These are phyloP conservation scores for Drosophila rufa DNA, from an alignment of 1,140 invertebrate genomes.

Conservation along the genomic window DNA sequence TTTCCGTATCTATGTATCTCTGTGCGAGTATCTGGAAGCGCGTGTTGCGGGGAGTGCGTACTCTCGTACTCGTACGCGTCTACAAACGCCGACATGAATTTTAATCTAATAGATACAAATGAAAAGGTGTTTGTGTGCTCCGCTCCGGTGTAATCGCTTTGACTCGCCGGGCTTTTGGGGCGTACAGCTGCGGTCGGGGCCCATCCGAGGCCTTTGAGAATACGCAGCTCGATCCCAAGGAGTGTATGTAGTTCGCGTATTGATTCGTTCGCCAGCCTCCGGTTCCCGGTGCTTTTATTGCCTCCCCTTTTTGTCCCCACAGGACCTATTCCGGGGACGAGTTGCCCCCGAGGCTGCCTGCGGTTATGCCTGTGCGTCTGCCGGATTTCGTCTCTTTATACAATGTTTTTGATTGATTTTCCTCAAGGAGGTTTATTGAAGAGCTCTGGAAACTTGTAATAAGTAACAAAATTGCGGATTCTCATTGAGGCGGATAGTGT, in stretches of 20 bases:
- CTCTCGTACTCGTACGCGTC: conserved; percentile 32
- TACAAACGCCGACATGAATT: conserved; percentile 77
- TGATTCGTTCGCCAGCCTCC: conserved; percentile 40
- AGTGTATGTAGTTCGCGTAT: conserved; percentile 33
- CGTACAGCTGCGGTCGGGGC: conserved; percentile 17
- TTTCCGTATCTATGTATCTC: conserved; percentile 47
- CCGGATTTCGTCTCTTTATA: conserved; percentile 62
- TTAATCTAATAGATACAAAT: conserved; percentile 85
- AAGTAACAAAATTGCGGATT: conserved; percentile 33
- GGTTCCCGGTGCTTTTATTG: conserved; percentile 33
- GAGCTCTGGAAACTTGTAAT: conserved; percentile 42
- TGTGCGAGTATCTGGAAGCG: conserved; percentile 43
- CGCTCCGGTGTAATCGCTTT: conserved; percentile 66
- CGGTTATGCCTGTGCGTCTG: conserved; percentile 44
- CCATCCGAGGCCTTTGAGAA: conserved; percentile 1
- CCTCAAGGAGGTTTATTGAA: conserved; percentile 32
- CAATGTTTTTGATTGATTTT: conserved; percentile 77
- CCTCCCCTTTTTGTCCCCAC: conserved; percentile 24
- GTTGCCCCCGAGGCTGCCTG: conserved; percentile 28
- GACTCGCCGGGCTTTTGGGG: conserved; percentile 40
- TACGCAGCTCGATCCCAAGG: conserved; percentile 5
- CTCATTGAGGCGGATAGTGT: conserved; percentile 8
- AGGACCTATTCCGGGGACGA: conserved; percentile 40
- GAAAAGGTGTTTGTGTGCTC: conserved; percentile 77
- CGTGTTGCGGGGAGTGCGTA: conserved; percentile 58